Evolutionary conservation across 2,888 invertebrate genomes (phyloP), one percentile per base, ranked within the genome.

Genomic region (Adineta ricciae): DNA sequence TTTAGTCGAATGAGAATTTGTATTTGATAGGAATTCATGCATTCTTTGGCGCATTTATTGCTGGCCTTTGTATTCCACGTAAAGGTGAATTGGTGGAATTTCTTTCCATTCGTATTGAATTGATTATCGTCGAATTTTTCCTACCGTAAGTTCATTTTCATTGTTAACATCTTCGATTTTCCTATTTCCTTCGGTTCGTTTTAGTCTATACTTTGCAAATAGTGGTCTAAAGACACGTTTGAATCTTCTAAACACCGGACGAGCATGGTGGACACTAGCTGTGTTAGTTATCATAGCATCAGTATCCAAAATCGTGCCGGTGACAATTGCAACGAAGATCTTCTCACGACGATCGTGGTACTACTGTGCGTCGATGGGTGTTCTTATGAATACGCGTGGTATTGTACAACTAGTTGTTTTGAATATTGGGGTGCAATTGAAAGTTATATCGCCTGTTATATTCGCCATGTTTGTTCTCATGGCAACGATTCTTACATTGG

Each of bases 101-200:
- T 38, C 24, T 73, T 21, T 36, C 73, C 0, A 38, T 73, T 24
- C 36, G 73, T 14, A 73, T 73, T 38, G 73, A 73, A 73, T 73
- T 73, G 21, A 73, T 73, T 73, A 73, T 73, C 24, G 73, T 73
- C 7, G 73, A 73, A 73, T 73, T 73, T 73, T 73, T 73, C 38
- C 9, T 73, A 73, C 73, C 73, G 38, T 73, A 56, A 27, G 27
- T 56, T 14, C 9, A 56, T 27, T 14, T 56, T 54, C 7, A 56
- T 56, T 9, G 27, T 8, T 27, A 56, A 46, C 5, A 46, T 46
- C 46, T 46, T 46, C n/a, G n/a, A n/a, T n/a, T n/a, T n/a, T n/a
- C n/a, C n/a, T n/a, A n/a, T n/a, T n/a, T n/a, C n/a, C n/a, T n/a
- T n/a, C n/a, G n/a, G n/a, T n/a, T n/a, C n/a, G n/a, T n/a, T 56